These are phyloP conservation scores for Ips typographus DNA, from an alignment of 1,140 invertebrate species.

Conservation along the genomic window DNA sequence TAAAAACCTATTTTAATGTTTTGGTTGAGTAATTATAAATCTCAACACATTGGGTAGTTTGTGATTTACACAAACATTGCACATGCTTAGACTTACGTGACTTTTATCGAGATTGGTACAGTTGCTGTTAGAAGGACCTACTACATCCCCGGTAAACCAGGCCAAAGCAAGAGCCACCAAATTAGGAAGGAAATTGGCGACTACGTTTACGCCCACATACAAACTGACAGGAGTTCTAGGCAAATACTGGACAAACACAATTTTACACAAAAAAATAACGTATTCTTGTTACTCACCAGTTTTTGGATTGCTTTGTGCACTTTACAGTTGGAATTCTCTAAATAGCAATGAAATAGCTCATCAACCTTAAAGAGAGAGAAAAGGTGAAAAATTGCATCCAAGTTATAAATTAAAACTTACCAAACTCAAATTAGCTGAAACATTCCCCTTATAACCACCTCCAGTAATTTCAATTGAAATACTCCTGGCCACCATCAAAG, in stretches of 20 bases:
- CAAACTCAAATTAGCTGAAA: conserved; percentile 55
- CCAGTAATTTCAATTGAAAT: conserved; percentile 59
- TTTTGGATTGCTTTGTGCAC: conserved; percentile 44
- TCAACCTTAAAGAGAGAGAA: conserved; percentile 56
- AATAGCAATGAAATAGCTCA: conserved; percentile 79
- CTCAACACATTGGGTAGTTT: too few relatives aligned
- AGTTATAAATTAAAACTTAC: conserved; percentile 45
- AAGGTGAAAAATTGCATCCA: not conserved
- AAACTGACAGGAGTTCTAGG: conserved; percentile 50
- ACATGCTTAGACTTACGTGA: conserved; percentile 35
- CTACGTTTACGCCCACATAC: conserved; percentile 43
- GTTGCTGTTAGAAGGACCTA: conserved; percentile 37
- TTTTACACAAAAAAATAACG: not conserved
- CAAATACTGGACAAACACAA: conserved; percentile 41
- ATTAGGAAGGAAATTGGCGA: conserved; percentile 52
- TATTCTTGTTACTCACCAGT: conserved; percentile 20
- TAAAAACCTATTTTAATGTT: conserved; percentile 50
- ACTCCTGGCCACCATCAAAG: conserved; percentile 58
- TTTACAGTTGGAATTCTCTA: conserved; percentile 68
- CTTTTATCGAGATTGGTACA: conserved; percentile 44
- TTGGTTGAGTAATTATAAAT: too few relatives aligned
- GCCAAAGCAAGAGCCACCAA: conserved; percentile 58
- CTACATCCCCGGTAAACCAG: conserved; percentile 58
- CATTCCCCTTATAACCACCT: conserved; percentile 50
- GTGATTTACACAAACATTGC: too few relatives aligned